Conservation (phyloP, 2,888 invertebrate species). For the Dryocosmus kuriphilus region DNA sequence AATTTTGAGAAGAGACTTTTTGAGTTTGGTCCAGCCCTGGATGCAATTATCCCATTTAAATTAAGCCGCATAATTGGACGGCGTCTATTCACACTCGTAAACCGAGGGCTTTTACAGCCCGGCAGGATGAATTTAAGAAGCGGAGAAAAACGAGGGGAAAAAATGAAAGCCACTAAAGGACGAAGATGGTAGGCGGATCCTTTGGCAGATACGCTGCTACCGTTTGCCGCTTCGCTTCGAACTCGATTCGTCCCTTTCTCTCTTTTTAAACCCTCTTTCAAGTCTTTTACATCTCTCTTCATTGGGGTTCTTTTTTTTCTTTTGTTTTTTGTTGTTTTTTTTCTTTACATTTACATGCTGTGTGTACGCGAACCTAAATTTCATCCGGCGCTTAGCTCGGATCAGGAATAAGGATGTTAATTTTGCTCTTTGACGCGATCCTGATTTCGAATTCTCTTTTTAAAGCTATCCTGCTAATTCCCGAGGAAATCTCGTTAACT, state of each 20-base stretch:
- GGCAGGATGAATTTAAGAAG: slow-evolving; percentile 65
- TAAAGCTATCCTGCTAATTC: slow-evolving; percentile 41
- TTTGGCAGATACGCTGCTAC: slow-evolving; percentile 68
- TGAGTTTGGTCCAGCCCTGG: slow-evolving; percentile 53
- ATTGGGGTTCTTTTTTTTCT: slow-evolving; percentile 24
- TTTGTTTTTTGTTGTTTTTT: too few species aligned
- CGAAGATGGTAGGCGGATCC: slow-evolving; percentile 61
- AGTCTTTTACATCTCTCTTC: slow-evolving; percentile 41
- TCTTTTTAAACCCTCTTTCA: slow-evolving; percentile 42
- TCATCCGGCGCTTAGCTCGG: slow-evolving; percentile 52
- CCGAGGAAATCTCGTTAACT: slow-evolving; percentile 23
- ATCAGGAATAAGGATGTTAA: slow-evolving; percentile 50
- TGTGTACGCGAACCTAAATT: slow-evolving; percentile 53
- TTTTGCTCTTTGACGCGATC: slow-evolving; percentile 54
- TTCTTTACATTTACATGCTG: background rate
- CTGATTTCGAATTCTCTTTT: slow-evolving; percentile 56
- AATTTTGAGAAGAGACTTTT: background rate
- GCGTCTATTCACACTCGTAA: slow-evolving; percentile 77
- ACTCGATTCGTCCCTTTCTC: slow-evolving; percentile 55
- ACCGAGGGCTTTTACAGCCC: slow-evolving; percentile 71
- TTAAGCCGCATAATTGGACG: slow-evolving; percentile 76
- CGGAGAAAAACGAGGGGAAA: slow-evolving; percentile 58
- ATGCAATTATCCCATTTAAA: slow-evolving; percentile 77
- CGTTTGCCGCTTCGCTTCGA: slow-evolving; percentile 61
- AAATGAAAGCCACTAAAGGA: slow-evolving; percentile 55